Base-by-base conservation (phyloP, 2,888 invertebrate species). In the Selenia dentaria region DNA sequence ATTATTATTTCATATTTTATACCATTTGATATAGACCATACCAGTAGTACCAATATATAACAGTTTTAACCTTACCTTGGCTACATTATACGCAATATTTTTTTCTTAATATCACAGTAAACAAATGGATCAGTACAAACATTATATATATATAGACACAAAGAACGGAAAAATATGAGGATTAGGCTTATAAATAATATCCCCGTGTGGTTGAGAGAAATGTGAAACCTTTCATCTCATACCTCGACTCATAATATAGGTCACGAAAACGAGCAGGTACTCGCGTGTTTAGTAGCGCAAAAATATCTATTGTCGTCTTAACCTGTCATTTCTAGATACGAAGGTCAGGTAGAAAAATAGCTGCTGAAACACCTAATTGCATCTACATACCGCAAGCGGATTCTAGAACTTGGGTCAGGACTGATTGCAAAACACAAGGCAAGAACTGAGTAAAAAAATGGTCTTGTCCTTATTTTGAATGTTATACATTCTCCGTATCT, bases 211-310 rank as follows among this genome's bases (percentile, higher is more conserved):
- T 31, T 39, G 0, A 4, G 54, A 60, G 50, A 51, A 64, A 62
- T 47, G 42, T 59, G 46, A 57, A 58, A 63, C 63, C 39, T 50
- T 55, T 52, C 52, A 47, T 51, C 46, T 53, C 40, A 42, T 16
- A 16, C 16, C 16, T 25, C 10, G 6, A 32, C 28, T 47, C 34
- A 38, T 53, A 53, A 74, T 65, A 57, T 72, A 67, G 75, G 74
- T 71, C 74, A 74, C 68, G 65, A 51, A 67, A 64, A 57, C 47
- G 42, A 54, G 50, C 67, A 73, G 71, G 73, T 71, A 72, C 68
- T 65, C 54, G 60, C 54, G 58, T 53, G 69, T 74, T 70, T 72
- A 74, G 71, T 73, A 79, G 71, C n/a, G 70, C 59, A 59, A 47
- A 51, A 59, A 68, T 70, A 70, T 64, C 67, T 69, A 66, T 71